Percentiles rank a stretch among this genome's conserved stretches.
phyloP scores from a whole-genome alignment of 2,888 invertebrate genomes.

The Himalopsyche tibetana region DNA sequence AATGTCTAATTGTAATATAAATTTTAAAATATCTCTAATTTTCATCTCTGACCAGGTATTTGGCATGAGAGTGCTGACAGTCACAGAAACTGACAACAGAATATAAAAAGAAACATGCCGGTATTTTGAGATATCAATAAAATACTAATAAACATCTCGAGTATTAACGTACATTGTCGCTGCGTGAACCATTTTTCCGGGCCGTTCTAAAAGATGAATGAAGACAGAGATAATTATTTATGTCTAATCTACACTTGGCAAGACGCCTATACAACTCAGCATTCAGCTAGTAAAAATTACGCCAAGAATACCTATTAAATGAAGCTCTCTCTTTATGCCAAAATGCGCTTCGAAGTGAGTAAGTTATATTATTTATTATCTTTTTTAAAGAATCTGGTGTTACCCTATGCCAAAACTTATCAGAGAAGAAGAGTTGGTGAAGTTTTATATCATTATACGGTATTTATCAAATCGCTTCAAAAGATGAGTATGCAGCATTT shows the following conservation, averaged over 20 bases:
- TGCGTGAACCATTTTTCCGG: constrained; percentile 7
- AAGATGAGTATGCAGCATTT: too few relatives aligned
- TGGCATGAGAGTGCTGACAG: too few relatives aligned
- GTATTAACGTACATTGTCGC: not conserved
- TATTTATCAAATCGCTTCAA: too few relatives aligned
- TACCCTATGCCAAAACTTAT: not conserved
- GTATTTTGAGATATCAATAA: constrained; percentile 40
- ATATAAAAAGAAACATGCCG: not conserved
- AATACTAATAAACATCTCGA: constrained; percentile 32
- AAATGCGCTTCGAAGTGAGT: constrained; percentile 5
- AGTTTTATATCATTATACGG: too few relatives aligned
- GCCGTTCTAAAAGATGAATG: constrained; percentile 32
- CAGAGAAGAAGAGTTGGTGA: too few relatives aligned
- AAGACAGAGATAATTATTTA: constrained; percentile 43
- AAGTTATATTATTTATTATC: not conserved
- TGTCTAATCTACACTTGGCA: constrained; percentile 41
- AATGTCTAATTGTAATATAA: too few relatives aligned
- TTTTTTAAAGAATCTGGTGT: not conserved
- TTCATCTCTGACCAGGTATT: too few relatives aligned
- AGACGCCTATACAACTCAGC: constrained; percentile 32
- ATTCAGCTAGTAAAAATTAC: constrained; percentile 40
- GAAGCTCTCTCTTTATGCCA: constrained; percentile 9
- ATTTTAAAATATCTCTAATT: too few relatives aligned
- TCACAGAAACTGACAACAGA: too few relatives aligned
- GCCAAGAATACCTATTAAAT: constrained; percentile 38